A percentile compares a stretch with the other conserved stretches of the same genome.
phyloP scores from a whole-genome alignment of 2,888 invertebrate genomes.

The Taphrorychus bicolor region DNA sequence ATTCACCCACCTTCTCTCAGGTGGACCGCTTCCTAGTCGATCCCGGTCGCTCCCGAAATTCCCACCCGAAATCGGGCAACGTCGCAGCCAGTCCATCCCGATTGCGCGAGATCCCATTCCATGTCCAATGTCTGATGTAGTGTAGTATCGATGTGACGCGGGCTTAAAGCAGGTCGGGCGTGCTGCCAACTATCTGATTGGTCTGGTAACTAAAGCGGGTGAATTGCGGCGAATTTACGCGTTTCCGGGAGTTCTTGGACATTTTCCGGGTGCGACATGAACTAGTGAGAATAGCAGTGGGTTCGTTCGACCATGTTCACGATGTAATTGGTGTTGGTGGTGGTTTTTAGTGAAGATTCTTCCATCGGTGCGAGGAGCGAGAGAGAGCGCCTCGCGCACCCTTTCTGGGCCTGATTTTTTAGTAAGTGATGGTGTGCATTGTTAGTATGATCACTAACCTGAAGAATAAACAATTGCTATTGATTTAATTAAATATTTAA shows the following conservation, averaged over 20 bases:
- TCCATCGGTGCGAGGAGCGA: constrained; percentile 4
- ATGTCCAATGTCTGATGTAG: constrained; percentile 14
- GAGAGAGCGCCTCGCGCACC: constrained; percentile 28
- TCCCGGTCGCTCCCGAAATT: constrained; percentile 24
- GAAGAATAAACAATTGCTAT: too few species aligned
- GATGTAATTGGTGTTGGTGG: constrained; percentile 1
- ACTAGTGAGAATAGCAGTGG: constrained; percentile 8
- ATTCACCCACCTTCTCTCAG: constrained; percentile 5
- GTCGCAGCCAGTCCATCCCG: constrained; percentile 24
- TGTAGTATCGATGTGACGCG: constrained; percentile 40
- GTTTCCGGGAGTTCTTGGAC: constrained; percentile 21
- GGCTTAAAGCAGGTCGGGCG: constrained; percentile 24
- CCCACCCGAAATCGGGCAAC: constrained; percentile 28
- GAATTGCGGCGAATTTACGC: constrained; percentile 17
- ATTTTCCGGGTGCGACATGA: constrained; percentile 15
- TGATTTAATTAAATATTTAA: too few species aligned
- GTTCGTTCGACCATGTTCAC: constrained; percentile 1
- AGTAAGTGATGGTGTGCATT: too few species aligned
- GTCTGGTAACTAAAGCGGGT: constrained; percentile 23
- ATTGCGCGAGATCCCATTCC: constrained; percentile 32
- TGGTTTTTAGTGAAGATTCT: constrained; percentile 17
- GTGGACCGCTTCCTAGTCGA: background rate
- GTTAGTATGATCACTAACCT: too few species aligned
- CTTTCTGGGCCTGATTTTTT: constrained; percentile 1
- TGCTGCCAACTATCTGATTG: constrained; percentile 32